Evolutionary conservation across 2,888 invertebrate genomes (phyloP).

Genomic region (Eristalis tenax): DNA sequence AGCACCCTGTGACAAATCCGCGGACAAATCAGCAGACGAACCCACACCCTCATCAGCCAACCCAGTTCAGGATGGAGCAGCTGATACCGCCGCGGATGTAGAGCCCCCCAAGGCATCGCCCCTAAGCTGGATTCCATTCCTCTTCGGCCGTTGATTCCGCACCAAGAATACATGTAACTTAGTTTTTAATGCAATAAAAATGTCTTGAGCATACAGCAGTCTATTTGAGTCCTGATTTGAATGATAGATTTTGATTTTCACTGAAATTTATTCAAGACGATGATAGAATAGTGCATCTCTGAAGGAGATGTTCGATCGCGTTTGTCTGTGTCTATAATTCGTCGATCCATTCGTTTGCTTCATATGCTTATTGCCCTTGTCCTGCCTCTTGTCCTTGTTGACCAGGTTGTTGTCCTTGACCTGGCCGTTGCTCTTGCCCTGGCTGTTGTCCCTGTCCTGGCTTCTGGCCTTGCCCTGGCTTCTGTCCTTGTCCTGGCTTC

Average conservation of each 20-base stretch:
- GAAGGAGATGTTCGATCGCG: background rate
- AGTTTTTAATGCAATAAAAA: background rate
- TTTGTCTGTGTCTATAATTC: background rate
- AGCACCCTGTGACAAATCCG: background rate
- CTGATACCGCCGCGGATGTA: background rate
- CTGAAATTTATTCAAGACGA: background rate
- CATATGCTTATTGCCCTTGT: background rate
- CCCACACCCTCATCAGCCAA: background rate
- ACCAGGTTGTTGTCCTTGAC: background rate
- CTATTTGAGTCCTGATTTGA: background rate
- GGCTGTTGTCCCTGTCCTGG: background rate
- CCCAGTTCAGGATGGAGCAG: background rate
- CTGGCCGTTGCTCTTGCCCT: slow-evolving; percentile 10
- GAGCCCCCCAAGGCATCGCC: background rate
- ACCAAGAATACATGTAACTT: background rate
- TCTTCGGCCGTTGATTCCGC: background rate
- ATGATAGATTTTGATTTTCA: background rate
- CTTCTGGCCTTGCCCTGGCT: background rate
- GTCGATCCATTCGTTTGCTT: background rate
- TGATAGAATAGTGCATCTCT: background rate
- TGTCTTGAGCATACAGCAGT: background rate
- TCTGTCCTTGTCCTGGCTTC: slow-evolving; percentile 4
- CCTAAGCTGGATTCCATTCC: background rate
- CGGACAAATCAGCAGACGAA: background rate
- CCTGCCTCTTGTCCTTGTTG: background rate